A percentile compares a stretch with the other conserved stretches of the same genome.
These are phyloP conservation scores for Accipiter cooperii DNA, from an alignment of 2,113 vertebrate genomes.

Conservation along the genomic window DNA sequence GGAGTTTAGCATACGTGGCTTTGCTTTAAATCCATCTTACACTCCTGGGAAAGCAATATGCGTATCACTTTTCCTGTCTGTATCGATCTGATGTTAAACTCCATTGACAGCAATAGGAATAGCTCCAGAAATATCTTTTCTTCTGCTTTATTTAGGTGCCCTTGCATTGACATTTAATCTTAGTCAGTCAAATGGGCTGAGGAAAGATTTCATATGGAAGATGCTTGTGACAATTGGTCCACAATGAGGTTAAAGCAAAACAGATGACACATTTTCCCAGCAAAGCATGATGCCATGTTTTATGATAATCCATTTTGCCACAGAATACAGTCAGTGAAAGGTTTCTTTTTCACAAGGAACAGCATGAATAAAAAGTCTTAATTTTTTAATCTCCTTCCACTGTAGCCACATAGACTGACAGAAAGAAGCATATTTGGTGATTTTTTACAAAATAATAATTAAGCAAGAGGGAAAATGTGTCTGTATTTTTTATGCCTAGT, in stretches of 20 bases:
- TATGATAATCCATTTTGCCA: not conserved
- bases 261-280: not conserved
- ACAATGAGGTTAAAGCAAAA: not conserved
- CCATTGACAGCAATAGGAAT: not conserved
- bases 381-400: not conserved
- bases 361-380: not conserved
- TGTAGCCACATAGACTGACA: not conserved
- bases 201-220: not conserved
- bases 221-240: not conserved
- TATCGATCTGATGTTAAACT: not conserved
- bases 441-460: not conserved
- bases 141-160: not conserved
- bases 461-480: not conserved
- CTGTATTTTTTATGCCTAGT: not conserved
- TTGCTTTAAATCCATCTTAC: not conserved
- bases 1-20: not conserved
- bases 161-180: not conserved
- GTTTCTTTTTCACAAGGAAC: not conserved
- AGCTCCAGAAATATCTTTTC: not conserved
- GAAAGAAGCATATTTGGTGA: not conserved
- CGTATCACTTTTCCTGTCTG: not conserved
- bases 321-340: not conserved
- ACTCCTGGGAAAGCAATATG: not conserved
- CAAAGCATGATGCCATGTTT: not conserved
- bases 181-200: not conserved